Evolutionary conservation across 2,888 invertebrate species (phyloP), one percentile per base, ranked within the genome.

Genomic region (Drosophila phalerata): DNA sequence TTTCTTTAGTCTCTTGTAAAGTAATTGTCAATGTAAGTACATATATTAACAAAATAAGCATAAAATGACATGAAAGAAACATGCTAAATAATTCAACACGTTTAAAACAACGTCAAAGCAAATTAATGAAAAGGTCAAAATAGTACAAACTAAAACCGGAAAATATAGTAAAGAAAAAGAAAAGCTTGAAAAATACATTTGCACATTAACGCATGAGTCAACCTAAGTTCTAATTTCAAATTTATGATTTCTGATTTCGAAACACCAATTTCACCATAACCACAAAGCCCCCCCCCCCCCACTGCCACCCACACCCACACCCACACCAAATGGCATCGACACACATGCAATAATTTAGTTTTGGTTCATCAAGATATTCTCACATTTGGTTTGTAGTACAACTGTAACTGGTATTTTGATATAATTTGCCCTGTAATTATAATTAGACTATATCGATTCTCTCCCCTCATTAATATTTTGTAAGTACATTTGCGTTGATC

Each of bases 181-280:
- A 80, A 78, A 88, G 92, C 91, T 92, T 91, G 91, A 91, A 91
- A 92, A 92, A 92, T 92, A 92, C 92, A 92, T 92, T 92, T 92
- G 92, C 92, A 92, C 92, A 92, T 89, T 90, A 91, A 91, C 84
- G 92, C 92, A 92, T 92, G 92, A 92, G 92, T 92, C 92, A 92
- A 91, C 92, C 91, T 85, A 87, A 88, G 82, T 86, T 87, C 15
- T 40, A 38, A 38, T 37, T 22, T 53, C 91, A 84, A 83, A 89
- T 85, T 85, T 88, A 40, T 53, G 11, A 53, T 55, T 55, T 55
- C 55, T 55, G 55, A 56, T 55, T 43, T 32, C 74, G 76, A 69
- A 81, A 76, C 83, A 81, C 73, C 63, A 57, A 48, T 32, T 45
- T 47, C 58, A 71, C 72, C 65, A 63, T 60, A 53, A 10, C 55